Conservation (phyloP, 2,113 vertebrate genomes). For the Lycocorax pyrrhopterus region DNA sequence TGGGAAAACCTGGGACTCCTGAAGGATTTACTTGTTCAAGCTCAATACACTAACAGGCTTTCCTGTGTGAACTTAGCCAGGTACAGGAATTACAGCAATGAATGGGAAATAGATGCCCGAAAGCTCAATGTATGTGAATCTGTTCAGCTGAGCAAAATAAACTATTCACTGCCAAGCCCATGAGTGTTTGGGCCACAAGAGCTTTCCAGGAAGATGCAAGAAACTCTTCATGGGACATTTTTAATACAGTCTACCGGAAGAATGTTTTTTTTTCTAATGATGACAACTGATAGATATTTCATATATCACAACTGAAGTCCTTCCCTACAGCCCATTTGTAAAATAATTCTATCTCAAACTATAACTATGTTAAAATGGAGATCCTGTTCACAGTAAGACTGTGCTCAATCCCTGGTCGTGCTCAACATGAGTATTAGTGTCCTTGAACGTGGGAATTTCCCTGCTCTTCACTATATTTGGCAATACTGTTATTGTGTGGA, state of each 20-base stretch:
- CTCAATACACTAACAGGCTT: not conserved
- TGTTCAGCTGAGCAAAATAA: not conserved
- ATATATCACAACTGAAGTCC: not conserved
- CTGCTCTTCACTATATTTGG: not conserved
- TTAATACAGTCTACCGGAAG: not conserved
- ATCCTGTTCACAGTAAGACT: not conserved
- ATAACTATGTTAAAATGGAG: not conserved
- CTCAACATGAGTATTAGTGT: not conserved
- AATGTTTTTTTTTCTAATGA: not conserved
- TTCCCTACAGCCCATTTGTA: not conserved
- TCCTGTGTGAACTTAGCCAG: not conserved
- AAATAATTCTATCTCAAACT: not conserved
- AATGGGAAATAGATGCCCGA: not conserved
- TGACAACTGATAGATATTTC: not conserved
- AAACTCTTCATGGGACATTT: not conserved
- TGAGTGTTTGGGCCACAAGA: not conserved
- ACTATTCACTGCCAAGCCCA: not conserved
- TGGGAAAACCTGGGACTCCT: not conserved
- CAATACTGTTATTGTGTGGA: not conserved
- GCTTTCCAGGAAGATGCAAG: not conserved
- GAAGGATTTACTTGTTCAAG: not conserved
- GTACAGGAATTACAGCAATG: not conserved
- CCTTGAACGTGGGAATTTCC: not conserved
- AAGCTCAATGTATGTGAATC: not conserved
- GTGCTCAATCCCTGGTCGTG: not conserved